Evolutionary conservation across 2,797 vertebrate genomes (phyloP).

Genomic region (Alfaro cultratus): DNA sequence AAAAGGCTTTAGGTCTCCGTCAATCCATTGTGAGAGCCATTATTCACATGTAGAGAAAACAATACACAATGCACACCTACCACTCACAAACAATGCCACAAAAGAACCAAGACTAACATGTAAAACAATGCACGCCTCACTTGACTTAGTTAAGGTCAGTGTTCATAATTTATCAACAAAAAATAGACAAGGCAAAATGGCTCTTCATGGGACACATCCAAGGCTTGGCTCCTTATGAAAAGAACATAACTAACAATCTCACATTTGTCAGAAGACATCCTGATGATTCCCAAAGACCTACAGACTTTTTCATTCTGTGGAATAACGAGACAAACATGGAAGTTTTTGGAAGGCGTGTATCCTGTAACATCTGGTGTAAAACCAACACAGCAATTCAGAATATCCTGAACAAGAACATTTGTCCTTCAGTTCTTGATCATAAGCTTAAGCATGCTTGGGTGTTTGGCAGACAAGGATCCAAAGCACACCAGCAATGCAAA

Average conservation of each 20-base stretch:
- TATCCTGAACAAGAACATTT: neutral
- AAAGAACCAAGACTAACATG: neutral
- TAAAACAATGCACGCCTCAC: neutral
- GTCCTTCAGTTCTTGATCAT: neutral
- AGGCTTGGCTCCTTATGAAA: too few relatives aligned
- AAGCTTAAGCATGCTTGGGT: neutral
- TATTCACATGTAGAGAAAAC: neutral
- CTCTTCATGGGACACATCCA: neutral
- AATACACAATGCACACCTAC: neutral
- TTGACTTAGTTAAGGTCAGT: neutral
- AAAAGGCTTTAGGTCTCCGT: neutral
- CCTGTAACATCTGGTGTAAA: neutral
- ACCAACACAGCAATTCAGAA: neutral
- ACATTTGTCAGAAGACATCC: too few relatives aligned
- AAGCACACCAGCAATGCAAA: neutral
- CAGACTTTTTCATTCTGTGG: neutral
- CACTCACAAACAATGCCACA: neutral
- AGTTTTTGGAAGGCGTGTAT: neutral
- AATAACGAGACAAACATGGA: neutral
- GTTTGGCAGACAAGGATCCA: neutral
- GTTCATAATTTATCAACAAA: neutral
- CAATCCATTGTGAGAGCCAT: neutral
- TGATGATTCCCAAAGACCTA: neutral
- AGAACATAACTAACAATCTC: too few relatives aligned
- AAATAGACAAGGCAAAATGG: neutral